phyloP scores from a whole-genome alignment of 1,140 invertebrate species.

The Venustaconcha ellipsiformis region DNA sequence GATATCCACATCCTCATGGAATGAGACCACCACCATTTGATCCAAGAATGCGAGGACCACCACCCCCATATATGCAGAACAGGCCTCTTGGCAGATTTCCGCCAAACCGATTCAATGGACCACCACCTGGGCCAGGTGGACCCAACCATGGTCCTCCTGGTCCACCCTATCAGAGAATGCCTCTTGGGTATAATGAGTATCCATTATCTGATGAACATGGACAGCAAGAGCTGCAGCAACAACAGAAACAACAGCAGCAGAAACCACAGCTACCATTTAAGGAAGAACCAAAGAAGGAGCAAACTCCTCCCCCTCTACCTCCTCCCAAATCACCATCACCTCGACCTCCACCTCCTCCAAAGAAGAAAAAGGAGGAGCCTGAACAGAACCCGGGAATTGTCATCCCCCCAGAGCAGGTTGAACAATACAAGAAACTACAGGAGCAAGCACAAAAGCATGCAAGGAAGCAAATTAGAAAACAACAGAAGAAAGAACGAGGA shows the following conservation, averaged over 20 bases:
- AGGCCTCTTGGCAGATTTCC: conserved; percentile 25
- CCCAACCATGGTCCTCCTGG: conserved; percentile 15
- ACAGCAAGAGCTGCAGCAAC: conserved; percentile 4
- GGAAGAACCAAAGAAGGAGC: conserved; percentile 10
- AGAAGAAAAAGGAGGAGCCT: conserved; percentile 28
- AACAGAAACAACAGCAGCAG: too few relatives aligned
- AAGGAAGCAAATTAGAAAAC: conserved; percentile 22
- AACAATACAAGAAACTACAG: conserved; percentile 38
- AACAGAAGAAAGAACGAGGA: conserved; percentile 28
- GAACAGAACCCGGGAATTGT: conserved; percentile 32
- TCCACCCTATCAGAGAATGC: conserved; percentile 5
- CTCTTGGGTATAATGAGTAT: conserved; percentile 11
- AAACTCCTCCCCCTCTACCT: conserved; percentile 30
- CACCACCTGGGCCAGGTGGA: conserved; percentile 14
- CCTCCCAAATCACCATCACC: conserved; percentile 26
- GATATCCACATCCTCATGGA: conserved; percentile 9
- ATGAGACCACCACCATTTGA: conserved; percentile 26
- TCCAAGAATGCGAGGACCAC: conserved; percentile 28
- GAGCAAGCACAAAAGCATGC: conserved; percentile 37
- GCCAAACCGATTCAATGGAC: conserved; percentile 13
- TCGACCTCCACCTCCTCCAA: conserved; percentile 16
- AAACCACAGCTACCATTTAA: background rate
- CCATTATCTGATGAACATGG: conserved; percentile 1
- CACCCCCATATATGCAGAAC: conserved; percentile 23
- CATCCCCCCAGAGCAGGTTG: conserved; percentile 36